These are phyloP conservation scores for Pteropus alecto DNA, from an alignment of 2,113 vertebrate species.

Conservation along the genomic window DNA sequence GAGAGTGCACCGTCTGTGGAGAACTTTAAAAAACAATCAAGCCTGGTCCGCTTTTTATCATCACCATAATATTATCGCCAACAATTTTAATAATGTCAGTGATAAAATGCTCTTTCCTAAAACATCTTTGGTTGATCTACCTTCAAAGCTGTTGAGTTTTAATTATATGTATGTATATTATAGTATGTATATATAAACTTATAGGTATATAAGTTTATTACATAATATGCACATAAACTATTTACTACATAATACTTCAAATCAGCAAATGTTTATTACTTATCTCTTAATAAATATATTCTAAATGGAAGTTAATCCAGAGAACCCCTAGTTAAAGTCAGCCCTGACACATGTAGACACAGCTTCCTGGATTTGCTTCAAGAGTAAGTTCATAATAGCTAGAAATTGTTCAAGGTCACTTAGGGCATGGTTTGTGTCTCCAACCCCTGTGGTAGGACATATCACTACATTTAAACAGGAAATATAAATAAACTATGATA, in stretches of 20 bases:
- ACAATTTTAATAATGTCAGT: constrained; percentile 9
- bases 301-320: not conserved
- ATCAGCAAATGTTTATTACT: not conserved
- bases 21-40: not conserved
- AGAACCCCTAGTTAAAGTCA: not conserved
- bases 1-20: not conserved
- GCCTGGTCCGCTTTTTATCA: not conserved
- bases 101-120: not conserved
- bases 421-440: not conserved
- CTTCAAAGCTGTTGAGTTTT: not conserved
- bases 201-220: not conserved
- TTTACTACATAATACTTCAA: not conserved
- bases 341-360: not conserved
- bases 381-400: not conserved
- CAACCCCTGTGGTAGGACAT: not conserved
- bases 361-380: not conserved
- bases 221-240: not conserved
- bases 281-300: not conserved
- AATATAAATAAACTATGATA: not conserved
- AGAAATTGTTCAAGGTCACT: not conserved
- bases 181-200: not conserved
- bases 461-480: not conserved
- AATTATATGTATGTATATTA: not conserved
- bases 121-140: not conserved
- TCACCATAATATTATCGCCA: not conserved